Evolutionary conservation across 2,797 vertebrate genomes (phyloP).

Genomic region (Stomatorhinus walkeri): DNA sequence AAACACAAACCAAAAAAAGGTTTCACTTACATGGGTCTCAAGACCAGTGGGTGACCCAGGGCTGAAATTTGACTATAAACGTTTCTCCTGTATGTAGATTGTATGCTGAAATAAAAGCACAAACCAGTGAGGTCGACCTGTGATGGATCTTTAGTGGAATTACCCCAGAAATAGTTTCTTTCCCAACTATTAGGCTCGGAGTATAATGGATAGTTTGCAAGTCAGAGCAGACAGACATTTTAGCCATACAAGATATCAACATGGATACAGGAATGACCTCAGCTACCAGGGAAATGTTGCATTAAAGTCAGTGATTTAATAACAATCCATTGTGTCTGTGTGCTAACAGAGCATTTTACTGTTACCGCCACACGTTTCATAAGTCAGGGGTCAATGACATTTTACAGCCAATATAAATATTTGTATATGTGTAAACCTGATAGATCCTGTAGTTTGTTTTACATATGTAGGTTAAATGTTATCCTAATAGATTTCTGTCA

Average conservation of each 20-base stretch:
- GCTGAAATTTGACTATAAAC: background rate
- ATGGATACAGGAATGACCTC: background rate
- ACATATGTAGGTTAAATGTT: background rate
- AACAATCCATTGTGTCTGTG: background rate
- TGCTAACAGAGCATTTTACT: background rate
- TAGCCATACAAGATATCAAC: background rate
- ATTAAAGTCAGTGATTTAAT: background rate
- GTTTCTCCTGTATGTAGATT: background rate
- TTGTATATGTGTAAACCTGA: conserved; percentile 5
- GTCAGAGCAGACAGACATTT: background rate
- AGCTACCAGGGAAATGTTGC: background rate
- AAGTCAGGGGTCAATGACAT: background rate
- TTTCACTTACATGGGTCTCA: background rate
- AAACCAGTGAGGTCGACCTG: background rate
- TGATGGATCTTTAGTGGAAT: background rate
- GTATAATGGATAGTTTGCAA: background rate
- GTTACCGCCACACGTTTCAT: background rate
- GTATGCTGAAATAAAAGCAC: background rate
- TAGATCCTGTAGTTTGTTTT: background rate
- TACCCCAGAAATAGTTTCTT: background rate
- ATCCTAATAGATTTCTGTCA: background rate
- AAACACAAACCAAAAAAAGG: background rate
- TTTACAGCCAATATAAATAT: background rate
- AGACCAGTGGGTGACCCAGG: background rate
- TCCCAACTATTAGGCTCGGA: background rate